Evolutionary conservation across 1,140 invertebrate genomes (phyloP).

Genomic region (Bombus waltoni): DNA sequence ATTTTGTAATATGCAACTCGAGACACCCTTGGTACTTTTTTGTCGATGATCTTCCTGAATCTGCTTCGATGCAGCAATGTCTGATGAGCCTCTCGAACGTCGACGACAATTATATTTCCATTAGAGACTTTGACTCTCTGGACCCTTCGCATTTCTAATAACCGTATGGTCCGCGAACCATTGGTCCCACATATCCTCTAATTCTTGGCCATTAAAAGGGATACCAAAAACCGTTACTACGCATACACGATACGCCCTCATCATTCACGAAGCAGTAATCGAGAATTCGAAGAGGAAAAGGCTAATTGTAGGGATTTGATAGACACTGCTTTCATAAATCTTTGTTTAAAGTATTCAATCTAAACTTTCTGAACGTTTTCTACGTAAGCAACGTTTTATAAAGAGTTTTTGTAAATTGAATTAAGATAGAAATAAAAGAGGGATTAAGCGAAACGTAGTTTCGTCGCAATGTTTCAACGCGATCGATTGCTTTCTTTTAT

Average conservation of each 20-base stretch:
- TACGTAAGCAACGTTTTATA: background rate
- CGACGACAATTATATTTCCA: slow-evolving; percentile 76
- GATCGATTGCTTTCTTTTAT: no score
- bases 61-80: slow-evolving; percentile 20
- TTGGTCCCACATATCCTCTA: slow-evolving; percentile 71
- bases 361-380: background rate
- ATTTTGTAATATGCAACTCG: slow-evolving; percentile 29
- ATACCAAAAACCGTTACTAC: slow-evolving; percentile 60
- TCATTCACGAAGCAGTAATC: slow-evolving; percentile 49
- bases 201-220: slow-evolving; percentile 69
- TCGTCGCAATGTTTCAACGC: no score
- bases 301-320: slow-evolving; percentile 8
- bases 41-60: slow-evolving; percentile 14
- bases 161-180: slow-evolving; percentile 64
- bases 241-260: slow-evolving; percentile 46
- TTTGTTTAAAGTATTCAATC: background rate
- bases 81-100: slow-evolving; percentile 46
- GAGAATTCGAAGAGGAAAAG: slow-evolving; percentile 41
- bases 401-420: no score
- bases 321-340: background rate
- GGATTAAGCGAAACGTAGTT: no score
- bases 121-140: slow-evolving; percentile 64
- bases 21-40: background rate
- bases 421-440: background rate
- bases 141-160: slow-evolving; percentile 72